Base-by-base conservation (phyloP, 1,140 invertebrate genomes). In the Saxidomus purpurata region DNA sequence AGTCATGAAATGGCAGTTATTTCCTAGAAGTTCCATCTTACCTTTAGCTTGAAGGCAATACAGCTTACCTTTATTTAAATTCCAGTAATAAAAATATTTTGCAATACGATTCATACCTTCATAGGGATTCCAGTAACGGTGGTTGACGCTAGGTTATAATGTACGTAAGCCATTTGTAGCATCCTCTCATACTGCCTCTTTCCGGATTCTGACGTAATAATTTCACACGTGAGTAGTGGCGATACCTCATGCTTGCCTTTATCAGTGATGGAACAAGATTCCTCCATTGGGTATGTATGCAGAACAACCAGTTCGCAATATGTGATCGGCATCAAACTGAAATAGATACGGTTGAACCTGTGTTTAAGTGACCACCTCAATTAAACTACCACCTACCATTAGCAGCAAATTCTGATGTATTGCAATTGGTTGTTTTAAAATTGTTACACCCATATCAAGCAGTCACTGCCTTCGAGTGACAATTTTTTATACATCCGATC, bases 61-160 rank as follows among this genome's bases (percentile, higher is more conserved):
- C n/a, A n/a, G n/a, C n/a, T n/a, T n/a, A n/a, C n/a, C n/a, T n/a
- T n/a, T n/a, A n/a, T n/a, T n/a, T n/a, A n/a, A n/a, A n/a, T n/a
- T n/a, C n/a, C n/a, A n/a, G n/a, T n/a, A n/a, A n/a, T n/a, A n/a
- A n/a, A n/a, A n/a, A n/a, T n/a, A n/a, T n/a, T n/a, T n/a, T n/a
- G n/a, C n/a, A n/a, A n/a, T n/a, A n/a, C n/a, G n/a, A n/a, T n/a
- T 84, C 82, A 74, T 89, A 96, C 96, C 96, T 99, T 99, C 99
- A 99, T 99, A 6, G 99, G 99, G 93, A 99, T 99, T 31, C 98
- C 99, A 36, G 98, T 99, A 0, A 99, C 98, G 0, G 98, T 99
- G 19, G 99, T 99, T 80, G 98, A 98, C 0, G 98, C 97, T n/a
- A 99, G 96, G 94, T 98, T 97, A 93, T 99, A 99, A 95, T 99